Evolutionary conservation across 2,888 invertebrate species (phyloP), one percentile per base, ranked within the genome.

Genomic region (Apamea monoglypha): DNA sequence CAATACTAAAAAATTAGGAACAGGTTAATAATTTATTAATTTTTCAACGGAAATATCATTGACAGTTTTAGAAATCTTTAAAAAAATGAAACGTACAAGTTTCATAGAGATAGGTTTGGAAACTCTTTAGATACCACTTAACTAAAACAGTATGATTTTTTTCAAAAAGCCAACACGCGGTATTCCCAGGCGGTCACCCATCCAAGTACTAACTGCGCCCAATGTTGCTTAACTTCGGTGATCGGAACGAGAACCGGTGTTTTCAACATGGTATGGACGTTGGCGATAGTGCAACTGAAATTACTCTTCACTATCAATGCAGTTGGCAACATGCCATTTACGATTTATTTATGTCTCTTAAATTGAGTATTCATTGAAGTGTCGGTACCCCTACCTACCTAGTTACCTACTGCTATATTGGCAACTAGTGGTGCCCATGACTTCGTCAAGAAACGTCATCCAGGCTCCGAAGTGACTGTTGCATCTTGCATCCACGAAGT

Each of bases 151-250:
- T 21, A 29, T 29, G 0, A 44, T 1, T 69, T 25, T 69, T 47
- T 29, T 47, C 70, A 82, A 81, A 76, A 93, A 91, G 92, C 91
- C 93, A 93, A 93, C 92, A 94, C 93, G 93, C 89, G 92, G 94
- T 94, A 92, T 94, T 94, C 94, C 94, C 93, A 94, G 92, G 94
- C 93, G 93, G 95, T 95, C 95, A 94, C 94, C 94, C 95, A 95
- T 95, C 94, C 94, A 95, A 94, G 94, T 95, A 95, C 94, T 95
- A 93, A 94, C 93, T 93, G 90, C 94, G 95, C 95, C 95, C 95
- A 94, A 96, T 93, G 95, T 94, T 95, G 95, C 94, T 95, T 96
- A 94, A 95, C 95, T 95, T 95, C 95, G 95, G 95, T 96, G 95
- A 96, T 96, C 95, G 95, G 96, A 96, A 68, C 75, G 76, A 77